Base-by-base conservation (phyloP, 2,797 vertebrate species). In the Anas bernieri region DNA sequence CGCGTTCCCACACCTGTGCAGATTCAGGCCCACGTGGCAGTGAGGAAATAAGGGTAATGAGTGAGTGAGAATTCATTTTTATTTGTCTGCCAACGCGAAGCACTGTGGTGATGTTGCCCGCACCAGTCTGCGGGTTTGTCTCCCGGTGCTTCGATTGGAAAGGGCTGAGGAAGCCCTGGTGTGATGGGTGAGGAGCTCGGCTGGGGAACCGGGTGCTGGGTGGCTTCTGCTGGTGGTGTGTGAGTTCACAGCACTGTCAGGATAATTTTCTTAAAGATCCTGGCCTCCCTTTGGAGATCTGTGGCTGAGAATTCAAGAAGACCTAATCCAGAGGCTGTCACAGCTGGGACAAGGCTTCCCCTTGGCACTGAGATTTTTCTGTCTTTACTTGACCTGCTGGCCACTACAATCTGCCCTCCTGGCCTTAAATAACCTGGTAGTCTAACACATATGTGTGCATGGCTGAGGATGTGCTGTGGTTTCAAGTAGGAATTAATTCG, bases 401-500 rank as follows among this genome's bases (percentile, higher is more conserved):
- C 48, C 83, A 68, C 76, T 63, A 46, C 68, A 79, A 15, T 33
- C 63, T 92, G 43, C 52, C 73, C 43, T 82, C 10, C 69, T 84
- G 77, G 75, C 85, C 93, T 94, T 45, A 77, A 80, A 88, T 0
- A 7, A 88, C 94, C 70, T 80, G 72, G 68, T 48, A 74, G 45
- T 46, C 68, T 88, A 2, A 87, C 76, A 13, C 48, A 20, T 30
- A 54, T 80, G 45, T 37, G 8, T 6, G 20, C 1, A 1, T 70
- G 72, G 64, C 83, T 83, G 86, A 89, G 64, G 88, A 26, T 92
- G 64, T 1, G 0, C 63, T 45, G 70, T 63, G 68, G 39, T 74
- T 94, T 80, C 61, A 64, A 92, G 68, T 18, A 39, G 61, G 72
- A 93, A 85, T 95, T 96, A 93, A 91, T 91, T 92, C 88, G 22